Evolutionary conservation across 2,113 vertebrate species (phyloP).

Genomic region (Lepisosteus oculatus): DNA sequence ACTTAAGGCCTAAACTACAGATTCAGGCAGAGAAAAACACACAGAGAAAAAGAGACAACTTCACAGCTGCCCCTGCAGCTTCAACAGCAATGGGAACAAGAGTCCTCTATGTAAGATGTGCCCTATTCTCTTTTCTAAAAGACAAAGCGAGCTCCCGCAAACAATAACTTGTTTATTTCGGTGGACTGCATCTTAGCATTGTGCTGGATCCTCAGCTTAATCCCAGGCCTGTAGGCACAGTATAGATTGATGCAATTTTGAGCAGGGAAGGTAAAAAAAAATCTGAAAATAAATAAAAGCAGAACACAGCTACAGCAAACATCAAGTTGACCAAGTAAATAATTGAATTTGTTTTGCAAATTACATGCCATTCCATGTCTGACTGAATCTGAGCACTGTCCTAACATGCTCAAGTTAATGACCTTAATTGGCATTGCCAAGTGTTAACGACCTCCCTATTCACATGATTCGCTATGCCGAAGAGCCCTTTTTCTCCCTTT

Average conservation of each 20-base stretch:
- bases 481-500: not conserved
- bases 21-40: constrained; percentile 2
- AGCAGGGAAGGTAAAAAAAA: not conserved
- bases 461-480: not conserved
- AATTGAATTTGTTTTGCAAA: constrained; percentile 2
- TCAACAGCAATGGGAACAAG: not conserved
- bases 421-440: constrained; percentile 13
- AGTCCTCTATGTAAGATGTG: not conserved
- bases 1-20: constrained; percentile 16
- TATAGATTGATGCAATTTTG: not conserved
- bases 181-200: not conserved
- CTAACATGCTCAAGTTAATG: not conserved
- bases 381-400: not conserved
- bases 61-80: not conserved
- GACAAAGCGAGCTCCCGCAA: not conserved
- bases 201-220: not conserved
- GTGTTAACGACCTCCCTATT: not conserved
- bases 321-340: not conserved
- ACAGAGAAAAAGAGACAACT: constrained; percentile 14
- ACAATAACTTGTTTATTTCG: not conserved
- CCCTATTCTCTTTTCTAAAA: not conserved
- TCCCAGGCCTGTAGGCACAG: not conserved
- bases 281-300: not conserved
- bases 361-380: not conserved
- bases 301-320: not conserved